These are phyloP conservation scores for Takifugu bimaculatus DNA, from an alignment of 2,113 vertebrate genomes.

Conservation along the genomic window DNA sequence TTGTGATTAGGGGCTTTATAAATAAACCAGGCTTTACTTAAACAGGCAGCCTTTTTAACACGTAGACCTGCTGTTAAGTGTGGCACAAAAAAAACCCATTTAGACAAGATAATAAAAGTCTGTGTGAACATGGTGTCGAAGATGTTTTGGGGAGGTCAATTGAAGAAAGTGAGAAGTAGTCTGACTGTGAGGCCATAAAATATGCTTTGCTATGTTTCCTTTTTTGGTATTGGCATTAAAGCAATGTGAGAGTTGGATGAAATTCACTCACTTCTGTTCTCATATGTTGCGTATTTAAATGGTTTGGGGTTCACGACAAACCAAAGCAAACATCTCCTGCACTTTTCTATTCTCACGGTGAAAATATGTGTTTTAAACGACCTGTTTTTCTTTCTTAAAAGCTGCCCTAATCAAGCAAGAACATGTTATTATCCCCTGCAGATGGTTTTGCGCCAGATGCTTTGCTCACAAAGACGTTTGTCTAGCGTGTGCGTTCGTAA, in stretches of 20 bases:
- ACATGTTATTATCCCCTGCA: constrained; percentile 50
- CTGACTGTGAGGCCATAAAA: constrained; percentile 47
- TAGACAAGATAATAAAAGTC: not conserved
- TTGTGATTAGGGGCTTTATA: constrained; percentile 35
- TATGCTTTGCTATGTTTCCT: constrained; percentile 54
- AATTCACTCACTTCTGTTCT: constrained; percentile 36
- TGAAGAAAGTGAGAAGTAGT: constrained; percentile 13
- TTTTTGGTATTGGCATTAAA: constrained; percentile 69
- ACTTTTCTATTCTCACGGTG: constrained; percentile 39
- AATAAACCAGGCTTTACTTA: constrained; percentile 16
- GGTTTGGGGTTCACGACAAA: constrained; percentile 60
- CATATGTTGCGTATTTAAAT: constrained; percentile 56
- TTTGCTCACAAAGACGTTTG: constrained; percentile 48
- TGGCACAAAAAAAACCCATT: not conserved
- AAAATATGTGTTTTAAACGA: constrained; percentile 45
- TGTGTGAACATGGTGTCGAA: not conserved
- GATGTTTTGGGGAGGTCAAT: constrained; percentile 23
- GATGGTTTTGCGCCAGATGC: constrained; percentile 38
- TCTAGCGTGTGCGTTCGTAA: constrained; percentile 26
- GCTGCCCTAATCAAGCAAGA: constrained; percentile 39
- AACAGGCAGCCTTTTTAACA: not conserved
- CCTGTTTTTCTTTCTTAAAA: constrained; percentile 53
- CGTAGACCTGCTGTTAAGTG: not conserved
- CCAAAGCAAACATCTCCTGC: constrained; percentile 57
- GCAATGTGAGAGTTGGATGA: constrained; percentile 45